Evolutionary conservation across 2,113 vertebrate species (phyloP).

Genomic region (Dicaeum eximium): DNA sequence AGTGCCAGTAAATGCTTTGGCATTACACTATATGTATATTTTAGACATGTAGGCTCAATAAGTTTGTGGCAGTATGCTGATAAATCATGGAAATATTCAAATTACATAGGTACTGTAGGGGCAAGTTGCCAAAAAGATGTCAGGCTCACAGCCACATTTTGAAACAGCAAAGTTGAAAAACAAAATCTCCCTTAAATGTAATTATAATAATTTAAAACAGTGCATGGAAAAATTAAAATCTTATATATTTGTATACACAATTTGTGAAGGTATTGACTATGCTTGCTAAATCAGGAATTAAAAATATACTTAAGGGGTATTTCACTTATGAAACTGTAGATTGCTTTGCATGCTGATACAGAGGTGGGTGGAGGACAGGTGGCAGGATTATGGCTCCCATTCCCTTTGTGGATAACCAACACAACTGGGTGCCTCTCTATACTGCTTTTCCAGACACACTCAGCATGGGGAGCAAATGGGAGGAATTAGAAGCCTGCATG

Average conservation of each 20-base stretch:
- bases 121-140: background rate
- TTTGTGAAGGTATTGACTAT: background rate
- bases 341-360: background rate
- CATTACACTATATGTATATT: background rate
- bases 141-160: background rate
- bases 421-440: background rate
- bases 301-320: background rate
- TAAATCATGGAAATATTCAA: background rate
- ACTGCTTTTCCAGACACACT: background rate
- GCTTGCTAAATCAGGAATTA: background rate
- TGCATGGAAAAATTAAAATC: background rate
- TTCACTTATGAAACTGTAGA: background rate
- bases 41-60: background rate
- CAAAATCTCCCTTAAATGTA: background rate
- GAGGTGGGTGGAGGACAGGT: background rate
- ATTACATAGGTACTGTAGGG: background rate
- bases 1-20: background rate
- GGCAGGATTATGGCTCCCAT: background rate
- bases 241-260: background rate
- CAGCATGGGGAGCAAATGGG: fast-evolving
- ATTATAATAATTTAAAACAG: background rate
- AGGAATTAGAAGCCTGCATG: background rate
- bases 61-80: background rate
- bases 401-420: background rate
- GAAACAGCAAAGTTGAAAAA: background rate